Evolutionary conservation across 2,888 invertebrate species (phyloP), one percentile per base, ranked within the genome.

Genomic region (Hartigia nigra): DNA sequence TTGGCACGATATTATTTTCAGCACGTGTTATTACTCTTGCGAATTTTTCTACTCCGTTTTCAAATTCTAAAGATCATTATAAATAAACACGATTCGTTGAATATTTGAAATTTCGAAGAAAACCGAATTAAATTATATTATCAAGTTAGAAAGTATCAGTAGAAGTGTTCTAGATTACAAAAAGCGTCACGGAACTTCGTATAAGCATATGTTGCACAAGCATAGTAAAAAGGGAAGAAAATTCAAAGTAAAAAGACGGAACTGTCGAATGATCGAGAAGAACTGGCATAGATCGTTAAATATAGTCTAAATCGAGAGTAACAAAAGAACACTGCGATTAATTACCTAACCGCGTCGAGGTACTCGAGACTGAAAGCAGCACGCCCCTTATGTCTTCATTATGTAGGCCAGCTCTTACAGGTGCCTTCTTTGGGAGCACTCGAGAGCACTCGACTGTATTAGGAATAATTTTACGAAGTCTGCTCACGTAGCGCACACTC

Each of bases 381-480:
- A 81, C 83, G 83, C 83, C 86, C 84, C 84, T 86, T 85, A 85
- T 81, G 85, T 88, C 89, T 89, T 90, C 85, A 90, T 89, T 89
- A 87, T 84, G 87, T 87, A 87, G 87, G 86, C 85, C 85, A 87
- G 86, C 85, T 84, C 85, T 86, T 86, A 87, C 86, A 89, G 89
- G 87, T 86, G 86, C 87, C 87, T 87, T 88, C 88, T 83, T 81
- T 78, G 86, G 84, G 80, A 82, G 77, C 82, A 82, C 80, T 80
- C 82, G 82, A 83, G 84, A 85, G 82, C 84, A 81, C 83, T 85
- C 82, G 81, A 78, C 81, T 35, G 84, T 84, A 86, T 84, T 86
- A 83, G 84, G 83, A 86, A 87, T 81, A 82, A 87, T 87, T 87
- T 88, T 82, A 81, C 83, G 83, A 82, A 88, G 81, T 85, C 85